Evolutionary conservation across 2,113 vertebrate species (phyloP).

Genomic region (Nothocercus julius): DNA sequence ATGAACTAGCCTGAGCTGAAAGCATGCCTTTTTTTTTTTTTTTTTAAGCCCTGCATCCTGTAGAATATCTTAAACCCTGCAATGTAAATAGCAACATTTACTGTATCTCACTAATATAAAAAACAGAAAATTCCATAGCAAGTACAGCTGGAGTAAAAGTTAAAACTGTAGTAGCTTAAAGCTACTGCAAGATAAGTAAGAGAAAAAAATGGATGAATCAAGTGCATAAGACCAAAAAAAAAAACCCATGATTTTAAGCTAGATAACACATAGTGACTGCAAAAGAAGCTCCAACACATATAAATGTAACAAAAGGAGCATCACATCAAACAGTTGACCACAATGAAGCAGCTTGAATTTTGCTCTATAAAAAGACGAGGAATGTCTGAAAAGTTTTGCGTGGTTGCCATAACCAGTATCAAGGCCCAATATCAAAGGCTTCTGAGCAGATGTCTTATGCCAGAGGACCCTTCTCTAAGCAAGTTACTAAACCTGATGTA

Average conservation of each 20-base stretch:
- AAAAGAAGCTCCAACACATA: neutral
- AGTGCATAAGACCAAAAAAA: neutral
- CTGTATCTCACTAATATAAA: neutral
- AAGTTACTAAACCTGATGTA: neutral
- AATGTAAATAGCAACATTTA: neutral
- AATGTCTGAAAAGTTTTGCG: neutral
- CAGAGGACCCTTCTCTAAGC: rapidly evolving
- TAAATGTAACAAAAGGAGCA: neutral
- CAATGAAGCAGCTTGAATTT: neutral
- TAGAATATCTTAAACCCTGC: neutral
- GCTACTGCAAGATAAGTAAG: neutral
- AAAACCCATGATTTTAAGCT: neutral
- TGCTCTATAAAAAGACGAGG: neutral
- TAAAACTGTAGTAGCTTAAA: neutral
- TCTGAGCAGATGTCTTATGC: rapidly evolving
- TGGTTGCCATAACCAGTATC: neutral
- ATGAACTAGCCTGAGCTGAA: neutral
- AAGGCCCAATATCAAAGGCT: rapidly evolving
- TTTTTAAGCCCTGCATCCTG: neutral
- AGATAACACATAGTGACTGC: rapidly evolving
- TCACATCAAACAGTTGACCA: rapidly evolving
- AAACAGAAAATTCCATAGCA: neutral
- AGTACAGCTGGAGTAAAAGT: neutral
- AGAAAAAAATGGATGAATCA: neutral
- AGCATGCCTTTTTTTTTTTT: neutral